A percentile compares a stretch with the other conserved stretches of the same genome.
These are phyloP conservation scores for Cephus nigrinus DNA, from an alignment of 2,888 invertebrate species.

Conservation along the genomic window DNA sequence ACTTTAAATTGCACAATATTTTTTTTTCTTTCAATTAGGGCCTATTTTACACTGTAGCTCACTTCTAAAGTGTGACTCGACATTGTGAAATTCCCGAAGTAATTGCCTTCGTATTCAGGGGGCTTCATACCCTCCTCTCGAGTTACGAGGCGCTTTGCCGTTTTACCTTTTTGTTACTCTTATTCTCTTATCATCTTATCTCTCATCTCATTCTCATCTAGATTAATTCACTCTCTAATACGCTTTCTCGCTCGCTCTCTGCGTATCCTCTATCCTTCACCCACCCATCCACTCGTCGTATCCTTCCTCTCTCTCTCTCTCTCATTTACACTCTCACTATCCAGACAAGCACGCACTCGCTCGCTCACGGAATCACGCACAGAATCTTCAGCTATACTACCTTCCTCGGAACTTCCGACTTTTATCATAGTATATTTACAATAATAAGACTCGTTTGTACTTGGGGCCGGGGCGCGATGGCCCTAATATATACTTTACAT, in stretches of 20 bases:
- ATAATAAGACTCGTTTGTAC: conserved; percentile 64
- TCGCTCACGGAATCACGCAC: neutral
- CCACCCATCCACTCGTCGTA: neutral
- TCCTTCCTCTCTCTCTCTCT: neutral
- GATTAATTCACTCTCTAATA: neutral
- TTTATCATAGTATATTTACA: conserved; percentile 45
- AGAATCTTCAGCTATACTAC: neutral
- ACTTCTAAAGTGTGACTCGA: conserved; percentile 22
- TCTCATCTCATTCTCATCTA: neutral
- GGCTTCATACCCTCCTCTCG: conserved; percentile 19
- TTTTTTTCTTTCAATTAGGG: conserved; percentile 32
- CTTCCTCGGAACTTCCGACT: neutral
- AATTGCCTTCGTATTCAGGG: conserved; percentile 1
- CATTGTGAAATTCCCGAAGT: conserved; percentile 19
- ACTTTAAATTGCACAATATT: conserved; percentile 57
- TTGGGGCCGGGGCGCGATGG: conserved; percentile 63
- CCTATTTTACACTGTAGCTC: conserved; percentile 26
- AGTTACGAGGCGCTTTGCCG: conserved; percentile 12
- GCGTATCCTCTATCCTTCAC: neutral
- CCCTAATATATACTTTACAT: conserved; percentile 58
- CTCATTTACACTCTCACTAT: neutral
- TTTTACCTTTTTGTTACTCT: conserved; percentile 2
- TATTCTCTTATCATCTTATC: neutral
- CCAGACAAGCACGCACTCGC: neutral
- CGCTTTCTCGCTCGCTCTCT: neutral